Conservation (phyloP, 2,797 vertebrate genomes). For the Urosaurus nigricauda region DNA sequence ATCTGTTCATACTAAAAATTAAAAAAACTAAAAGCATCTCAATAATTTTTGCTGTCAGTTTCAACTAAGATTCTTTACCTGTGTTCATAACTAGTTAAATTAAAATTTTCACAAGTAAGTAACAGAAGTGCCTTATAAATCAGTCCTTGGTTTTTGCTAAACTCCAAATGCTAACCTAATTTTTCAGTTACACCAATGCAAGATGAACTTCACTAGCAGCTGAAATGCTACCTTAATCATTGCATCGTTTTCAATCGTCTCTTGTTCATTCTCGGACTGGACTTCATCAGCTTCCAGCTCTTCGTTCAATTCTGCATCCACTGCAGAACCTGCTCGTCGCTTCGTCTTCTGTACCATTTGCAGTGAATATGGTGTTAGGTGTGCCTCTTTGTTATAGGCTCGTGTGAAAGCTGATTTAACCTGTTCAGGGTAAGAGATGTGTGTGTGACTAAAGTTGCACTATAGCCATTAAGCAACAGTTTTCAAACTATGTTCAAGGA, state of each 20-base stretch:
- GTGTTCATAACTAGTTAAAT: neutral
- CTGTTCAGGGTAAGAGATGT: constrained; percentile 71
- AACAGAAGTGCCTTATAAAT: neutral
- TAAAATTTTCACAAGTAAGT: neutral
- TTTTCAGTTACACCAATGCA: neutral
- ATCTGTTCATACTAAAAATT: neutral
- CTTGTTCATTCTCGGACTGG: constrained; percentile 82
- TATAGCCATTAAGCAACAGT: neutral
- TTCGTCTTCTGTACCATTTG: constrained; percentile 84
- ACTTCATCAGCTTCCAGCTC: constrained; percentile 75
- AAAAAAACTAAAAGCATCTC: neutral
- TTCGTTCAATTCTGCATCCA: constrained; percentile 78
- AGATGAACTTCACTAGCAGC: neutral
- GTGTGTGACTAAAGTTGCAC: neutral
- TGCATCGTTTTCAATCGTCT: constrained; percentile 84
- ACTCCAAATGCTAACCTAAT: constrained; percentile 19
- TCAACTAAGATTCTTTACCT: neutral
- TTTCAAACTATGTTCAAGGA: neutral
- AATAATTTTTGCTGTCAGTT: neutral
- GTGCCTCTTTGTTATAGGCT: constrained; percentile 91
- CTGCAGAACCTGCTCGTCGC: constrained; percentile 59
- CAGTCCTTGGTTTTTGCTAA: neutral
- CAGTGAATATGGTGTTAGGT: constrained; percentile 91
- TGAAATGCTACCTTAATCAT: constrained; percentile 93
- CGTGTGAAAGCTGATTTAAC: constrained; percentile 97